These are phyloP conservation scores for Venturia canescens DNA, from an alignment of 1,140 invertebrate species.

Conservation along the genomic window DNA sequence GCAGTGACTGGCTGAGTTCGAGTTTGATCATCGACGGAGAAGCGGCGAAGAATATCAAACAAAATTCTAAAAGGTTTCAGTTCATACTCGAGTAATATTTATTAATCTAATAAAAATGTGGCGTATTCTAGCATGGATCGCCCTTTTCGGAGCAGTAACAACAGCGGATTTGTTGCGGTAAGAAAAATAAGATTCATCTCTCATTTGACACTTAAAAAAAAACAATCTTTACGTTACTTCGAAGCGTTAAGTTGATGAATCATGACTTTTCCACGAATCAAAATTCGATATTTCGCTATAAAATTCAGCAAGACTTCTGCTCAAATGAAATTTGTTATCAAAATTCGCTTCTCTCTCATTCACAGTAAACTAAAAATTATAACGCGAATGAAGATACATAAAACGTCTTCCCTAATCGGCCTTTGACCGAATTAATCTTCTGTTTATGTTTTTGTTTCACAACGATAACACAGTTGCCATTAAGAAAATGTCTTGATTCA, in stretches of 20 bases:
- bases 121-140: constrained; percentile 47
- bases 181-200: constrained; percentile 35
- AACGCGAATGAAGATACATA: not conserved
- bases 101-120: constrained; percentile 55
- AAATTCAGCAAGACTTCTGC: too few species aligned
- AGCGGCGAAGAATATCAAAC: not conserved
- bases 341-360: too few species aligned
- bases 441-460: not conserved
- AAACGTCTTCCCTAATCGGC: not conserved
- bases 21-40: not conserved
- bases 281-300: too few species aligned
- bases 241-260: not conserved
- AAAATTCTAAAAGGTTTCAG: not conserved
- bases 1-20: not conserved
- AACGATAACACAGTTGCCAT: not conserved
- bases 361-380: not conserved
- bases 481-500: not conserved
- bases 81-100: not conserved
- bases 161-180: constrained; percentile 59
- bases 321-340: too few species aligned
- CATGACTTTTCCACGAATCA: not conserved
- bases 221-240: not conserved
- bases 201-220: not conserved
- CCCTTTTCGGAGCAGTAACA: constrained; percentile 49
- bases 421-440: not conserved